Evolutionary conservation across 2,888 invertebrate genomes (phyloP).

Genomic region (Cryptocheilus praepositus): DNA sequence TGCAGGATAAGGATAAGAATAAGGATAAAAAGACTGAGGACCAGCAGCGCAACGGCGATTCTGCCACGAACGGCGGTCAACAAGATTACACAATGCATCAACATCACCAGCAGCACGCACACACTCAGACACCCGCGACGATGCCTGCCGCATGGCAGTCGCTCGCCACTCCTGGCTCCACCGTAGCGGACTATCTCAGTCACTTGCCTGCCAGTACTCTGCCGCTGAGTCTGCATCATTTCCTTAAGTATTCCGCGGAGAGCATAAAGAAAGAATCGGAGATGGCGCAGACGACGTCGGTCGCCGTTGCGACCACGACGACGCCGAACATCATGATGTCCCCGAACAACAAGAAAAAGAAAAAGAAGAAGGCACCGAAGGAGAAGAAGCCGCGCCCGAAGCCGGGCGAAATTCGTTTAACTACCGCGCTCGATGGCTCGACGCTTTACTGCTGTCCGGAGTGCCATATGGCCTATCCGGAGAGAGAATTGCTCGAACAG

Average conservation of each 20-base stretch:
- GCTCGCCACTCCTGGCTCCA: slow-evolving; percentile 83
- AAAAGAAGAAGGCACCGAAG: slow-evolving; percentile 85
- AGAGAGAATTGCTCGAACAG: slow-evolving; percentile 88
- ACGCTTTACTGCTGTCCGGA: slow-evolving; percentile 91
- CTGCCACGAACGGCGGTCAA: slow-evolving; percentile 77
- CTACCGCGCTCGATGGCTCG: slow-evolving; percentile 88
- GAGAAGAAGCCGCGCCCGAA: slow-evolving; percentile 90
- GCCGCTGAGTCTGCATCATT: slow-evolving; percentile 88
- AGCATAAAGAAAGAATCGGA: slow-evolving; percentile 84
- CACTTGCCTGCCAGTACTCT: slow-evolving; percentile 84
- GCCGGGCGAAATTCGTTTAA: slow-evolving; percentile 88
- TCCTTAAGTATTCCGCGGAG: slow-evolving; percentile 88
- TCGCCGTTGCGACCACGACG: slow-evolving; percentile 72
- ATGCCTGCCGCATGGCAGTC: slow-evolving; percentile 84
- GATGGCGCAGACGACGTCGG: slow-evolving; percentile 75
- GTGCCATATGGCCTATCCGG: slow-evolving; percentile 93
- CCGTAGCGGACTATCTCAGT: slow-evolving; percentile 90
- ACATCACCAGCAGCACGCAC: slow-evolving; percentile 72
- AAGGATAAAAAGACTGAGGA: slow-evolving; percentile 70
- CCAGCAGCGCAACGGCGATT: slow-evolving; percentile 73
- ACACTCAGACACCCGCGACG: slow-evolving; percentile 73
- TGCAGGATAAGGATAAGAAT: slow-evolving; percentile 70
- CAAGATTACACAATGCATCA: slow-evolving; percentile 77
- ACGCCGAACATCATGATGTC: slow-evolving; percentile 69
- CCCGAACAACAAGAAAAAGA: slow-evolving; percentile 83